phyloP scores from a whole-genome alignment of 2,113 vertebrate species.

The Pterocles gutturalis region DNA sequence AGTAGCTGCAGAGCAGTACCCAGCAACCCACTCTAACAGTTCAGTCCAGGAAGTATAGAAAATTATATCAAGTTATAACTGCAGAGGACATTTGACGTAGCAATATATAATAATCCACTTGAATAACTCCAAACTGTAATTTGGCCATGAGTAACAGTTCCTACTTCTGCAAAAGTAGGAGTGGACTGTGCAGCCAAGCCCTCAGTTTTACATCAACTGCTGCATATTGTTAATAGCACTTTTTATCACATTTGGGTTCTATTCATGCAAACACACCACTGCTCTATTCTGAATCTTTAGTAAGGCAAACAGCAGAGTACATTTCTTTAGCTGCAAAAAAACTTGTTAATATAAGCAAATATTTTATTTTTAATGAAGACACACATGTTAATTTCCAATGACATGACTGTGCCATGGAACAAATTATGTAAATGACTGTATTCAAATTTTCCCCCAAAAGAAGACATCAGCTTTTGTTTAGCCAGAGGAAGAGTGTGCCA shows the following conservation, averaged over 20 bases:
- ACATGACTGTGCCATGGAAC: conserved; percentile 9
- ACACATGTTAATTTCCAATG: conserved; percentile 17
- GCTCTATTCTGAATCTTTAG: neutral
- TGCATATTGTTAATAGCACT: neutral
- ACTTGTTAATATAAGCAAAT: neutral
- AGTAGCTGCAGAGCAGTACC: neutral
- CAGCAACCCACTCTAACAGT: neutral
- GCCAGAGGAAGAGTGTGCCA: neutral
- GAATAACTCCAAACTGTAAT: neutral
- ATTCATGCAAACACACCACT: neutral
- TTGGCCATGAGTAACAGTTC: neutral
- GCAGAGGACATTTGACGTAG: neutral
- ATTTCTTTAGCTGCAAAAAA: neutral
- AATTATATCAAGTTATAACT: neutral
- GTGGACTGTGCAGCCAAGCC: neutral
- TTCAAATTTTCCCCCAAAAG: conserved; percentile 18
- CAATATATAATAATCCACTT: neutral
- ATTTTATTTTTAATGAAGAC: neutral
- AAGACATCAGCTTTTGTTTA: conserved; percentile 6
- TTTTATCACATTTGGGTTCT: neutral
- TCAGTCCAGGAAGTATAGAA: neutral
- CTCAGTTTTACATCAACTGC: neutral
- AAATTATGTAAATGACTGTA: conserved; percentile 24
- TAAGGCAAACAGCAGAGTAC: neutral
- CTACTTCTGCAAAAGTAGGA: neutral